phyloP scores from a whole-genome alignment of 2,888 invertebrate species.

The Eutolmus rufibarbis region DNA sequence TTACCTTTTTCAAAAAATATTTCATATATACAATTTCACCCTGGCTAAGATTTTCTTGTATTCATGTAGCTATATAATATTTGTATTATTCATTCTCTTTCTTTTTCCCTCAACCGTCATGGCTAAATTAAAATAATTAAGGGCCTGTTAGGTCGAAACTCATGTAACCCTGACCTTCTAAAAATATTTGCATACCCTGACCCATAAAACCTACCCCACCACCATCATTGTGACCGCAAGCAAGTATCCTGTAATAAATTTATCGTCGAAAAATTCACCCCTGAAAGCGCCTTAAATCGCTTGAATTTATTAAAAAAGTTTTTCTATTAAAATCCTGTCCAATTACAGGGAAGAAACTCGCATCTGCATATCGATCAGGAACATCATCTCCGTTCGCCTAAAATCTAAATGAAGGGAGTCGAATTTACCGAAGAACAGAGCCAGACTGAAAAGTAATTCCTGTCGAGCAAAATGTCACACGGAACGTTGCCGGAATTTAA shows the following conservation, averaged over 20 bases:
- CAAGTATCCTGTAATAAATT: background rate
- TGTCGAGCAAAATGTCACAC: constrained; percentile 14
- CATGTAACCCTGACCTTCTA: background rate
- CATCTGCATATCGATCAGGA: background rate
- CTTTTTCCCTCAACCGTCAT: background rate
- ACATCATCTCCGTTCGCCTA: background rate
- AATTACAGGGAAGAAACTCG: background rate
- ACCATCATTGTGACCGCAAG: background rate
- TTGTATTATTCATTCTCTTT: background rate
- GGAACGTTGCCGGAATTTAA: constrained; percentile 10
- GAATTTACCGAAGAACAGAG: background rate
- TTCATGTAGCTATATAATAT: too few relatives aligned
- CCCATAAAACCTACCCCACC: background rate
- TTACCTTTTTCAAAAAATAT: too few relatives aligned
- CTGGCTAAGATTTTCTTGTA: too few relatives aligned
- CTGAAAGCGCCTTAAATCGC: background rate
- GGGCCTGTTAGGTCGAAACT: background rate
- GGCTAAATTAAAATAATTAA: background rate
- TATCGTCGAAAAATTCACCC: background rate
- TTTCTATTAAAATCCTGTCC: constrained; percentile 21
- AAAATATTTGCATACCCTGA: background rate
- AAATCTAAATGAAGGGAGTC: background rate
- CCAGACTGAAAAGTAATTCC: background rate
- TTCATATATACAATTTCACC: too few relatives aligned
- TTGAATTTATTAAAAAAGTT: constrained; percentile 8